These are phyloP conservation scores for Papilio machaon DNA, from an alignment of 1,140 invertebrate species.

Conservation along the genomic window DNA sequence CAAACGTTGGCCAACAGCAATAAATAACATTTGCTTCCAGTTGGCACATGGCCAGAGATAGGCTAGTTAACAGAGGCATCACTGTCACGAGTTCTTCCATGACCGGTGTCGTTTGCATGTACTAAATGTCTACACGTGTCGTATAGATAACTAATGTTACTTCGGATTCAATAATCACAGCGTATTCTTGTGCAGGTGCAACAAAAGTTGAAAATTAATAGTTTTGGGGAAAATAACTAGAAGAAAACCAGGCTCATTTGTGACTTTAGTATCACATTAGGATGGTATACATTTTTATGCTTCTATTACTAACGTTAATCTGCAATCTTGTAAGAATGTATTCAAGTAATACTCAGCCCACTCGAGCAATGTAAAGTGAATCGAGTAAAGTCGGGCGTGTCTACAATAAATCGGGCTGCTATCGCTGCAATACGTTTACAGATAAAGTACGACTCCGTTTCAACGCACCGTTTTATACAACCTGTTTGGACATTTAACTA, in stretches of 20 bases:
- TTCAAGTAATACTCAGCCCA: neutral
- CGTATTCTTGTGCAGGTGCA: neutral
- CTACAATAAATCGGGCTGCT: neutral
- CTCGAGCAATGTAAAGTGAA: neutral
- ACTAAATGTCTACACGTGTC: neutral
- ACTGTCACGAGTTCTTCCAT: neutral
- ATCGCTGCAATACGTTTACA: constrained; percentile 6
- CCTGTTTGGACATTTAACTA: constrained; percentile 3
- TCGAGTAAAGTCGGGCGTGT: neutral
- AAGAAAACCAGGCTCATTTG: neutral
- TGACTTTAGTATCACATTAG: neutral
- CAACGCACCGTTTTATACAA: neutral
- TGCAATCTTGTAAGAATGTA: neutral
- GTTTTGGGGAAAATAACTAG: neutral
- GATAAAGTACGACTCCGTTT: constrained; percentile 2
- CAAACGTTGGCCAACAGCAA: neutral
- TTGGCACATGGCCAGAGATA: neutral
- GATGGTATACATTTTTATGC: too few species aligned
- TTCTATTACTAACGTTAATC: neutral
- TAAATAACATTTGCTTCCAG: neutral
- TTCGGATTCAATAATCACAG: neutral
- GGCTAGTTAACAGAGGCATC: constrained; percentile 14
- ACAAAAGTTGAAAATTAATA: neutral
- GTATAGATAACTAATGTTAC: constrained; percentile 1
- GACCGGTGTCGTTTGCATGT: neutral